phyloP scores from a whole-genome alignment of 2,797 vertebrate species.

The Acrossocheilus wenchowensis region DNA sequence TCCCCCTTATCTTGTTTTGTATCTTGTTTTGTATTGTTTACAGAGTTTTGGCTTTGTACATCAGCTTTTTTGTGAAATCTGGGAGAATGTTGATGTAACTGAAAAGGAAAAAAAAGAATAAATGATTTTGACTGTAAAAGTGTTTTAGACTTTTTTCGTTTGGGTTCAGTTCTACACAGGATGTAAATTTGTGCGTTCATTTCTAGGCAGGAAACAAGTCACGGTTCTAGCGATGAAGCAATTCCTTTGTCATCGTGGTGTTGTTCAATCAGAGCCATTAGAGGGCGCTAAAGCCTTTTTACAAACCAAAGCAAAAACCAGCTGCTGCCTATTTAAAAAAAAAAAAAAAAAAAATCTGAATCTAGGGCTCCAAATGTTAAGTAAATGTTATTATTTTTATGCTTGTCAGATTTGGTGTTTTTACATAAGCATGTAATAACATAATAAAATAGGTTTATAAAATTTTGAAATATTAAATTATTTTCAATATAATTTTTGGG shows the following conservation, averaged over 20 bases:
- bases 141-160: not conserved
- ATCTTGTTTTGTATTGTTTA: conserved; percentile 28
- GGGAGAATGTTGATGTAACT: conserved; percentile 33
- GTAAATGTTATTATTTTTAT: not conserved
- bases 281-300: conserved; percentile 31
- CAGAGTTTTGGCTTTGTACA: conserved; percentile 28
- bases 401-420: not conserved
- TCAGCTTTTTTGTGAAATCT: conserved; percentile 42
- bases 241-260: not conserved
- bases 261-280: conserved; percentile 9
- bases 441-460: not conserved
- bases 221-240: not conserved
- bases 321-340: not conserved
- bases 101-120: conserved; percentile 33
- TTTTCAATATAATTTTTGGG: not conserved
- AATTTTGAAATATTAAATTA: not conserved
- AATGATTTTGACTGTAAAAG: conserved; percentile 46
- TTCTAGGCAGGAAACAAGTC: not conserved
- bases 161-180: not conserved
- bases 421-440: too few relatives aligned
- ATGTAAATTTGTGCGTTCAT: not conserved
- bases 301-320: not conserved
- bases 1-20: conserved; percentile 26
- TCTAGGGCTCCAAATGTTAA: not conserved
- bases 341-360: not conserved